phyloP scores from a whole-genome alignment of 2,113 vertebrate species.

The Gallinago undulata region DNA sequence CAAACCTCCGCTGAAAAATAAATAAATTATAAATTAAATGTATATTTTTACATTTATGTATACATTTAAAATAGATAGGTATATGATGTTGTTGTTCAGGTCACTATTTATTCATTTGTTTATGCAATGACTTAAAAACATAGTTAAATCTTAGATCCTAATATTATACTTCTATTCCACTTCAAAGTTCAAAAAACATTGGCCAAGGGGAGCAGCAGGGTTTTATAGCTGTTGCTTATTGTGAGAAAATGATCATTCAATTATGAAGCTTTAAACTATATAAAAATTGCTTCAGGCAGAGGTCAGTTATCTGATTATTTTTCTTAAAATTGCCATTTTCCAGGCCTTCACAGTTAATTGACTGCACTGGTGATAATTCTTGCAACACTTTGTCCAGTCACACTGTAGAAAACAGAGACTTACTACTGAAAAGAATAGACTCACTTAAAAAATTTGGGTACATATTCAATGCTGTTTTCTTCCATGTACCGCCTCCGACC shows the following conservation, averaged over 20 bases:
- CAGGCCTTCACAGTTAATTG: not conserved
- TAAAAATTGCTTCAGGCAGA: not conserved
- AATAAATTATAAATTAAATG: not conserved
- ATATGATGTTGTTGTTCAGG: not conserved
- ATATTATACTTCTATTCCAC: not conserved
- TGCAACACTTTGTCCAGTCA: not conserved
- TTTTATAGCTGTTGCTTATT: not conserved
- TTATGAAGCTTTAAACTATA: not conserved
- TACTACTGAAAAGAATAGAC: conserved; percentile 20
- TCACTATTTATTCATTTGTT: not conserved
- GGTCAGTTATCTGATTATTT: not conserved
- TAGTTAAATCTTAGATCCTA: not conserved
- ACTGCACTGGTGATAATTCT: not conserved
- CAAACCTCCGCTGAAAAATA: not conserved
- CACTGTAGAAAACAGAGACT: not conserved
- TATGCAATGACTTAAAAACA: not conserved
- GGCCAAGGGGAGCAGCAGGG: not conserved
- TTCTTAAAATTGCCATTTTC: not conserved
- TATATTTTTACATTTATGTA: not conserved
- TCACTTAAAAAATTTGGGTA: conserved; percentile 97
- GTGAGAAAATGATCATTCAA: not conserved
- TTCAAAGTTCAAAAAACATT: not conserved
- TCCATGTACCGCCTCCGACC: conserved; percentile 88
- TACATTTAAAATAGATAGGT: not conserved
- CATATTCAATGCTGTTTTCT: conserved; percentile 89